Percentiles rank a stretch among this genome's conserved stretches.
Conservation (phyloP, 2,888 invertebrate genomes). For the Oligia fasciuncula region DNA sequence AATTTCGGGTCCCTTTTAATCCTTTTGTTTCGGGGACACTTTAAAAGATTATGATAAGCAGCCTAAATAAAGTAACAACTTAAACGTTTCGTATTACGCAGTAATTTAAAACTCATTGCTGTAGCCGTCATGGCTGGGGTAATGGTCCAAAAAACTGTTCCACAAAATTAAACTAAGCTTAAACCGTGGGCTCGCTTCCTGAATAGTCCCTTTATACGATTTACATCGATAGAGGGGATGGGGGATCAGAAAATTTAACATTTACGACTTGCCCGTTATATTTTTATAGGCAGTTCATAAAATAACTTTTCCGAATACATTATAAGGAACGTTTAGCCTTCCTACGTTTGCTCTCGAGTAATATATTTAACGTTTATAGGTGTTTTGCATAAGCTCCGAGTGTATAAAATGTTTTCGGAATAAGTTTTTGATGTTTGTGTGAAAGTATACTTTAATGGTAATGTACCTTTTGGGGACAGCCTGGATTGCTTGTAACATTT, state of each 20-base stretch:
- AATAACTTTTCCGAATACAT: conserved; percentile 87
- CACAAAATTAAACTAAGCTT: conserved; percentile 82
- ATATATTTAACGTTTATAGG: conserved; percentile 86
- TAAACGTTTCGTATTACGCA: conserved; percentile 74
- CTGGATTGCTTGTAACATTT: conserved; percentile 56
- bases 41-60: conserved; percentile 73
- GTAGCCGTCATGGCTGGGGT: conserved; percentile 70
- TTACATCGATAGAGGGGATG: conserved; percentile 79
- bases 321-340: conserved; percentile 78
- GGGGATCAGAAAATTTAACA: conserved; percentile 80
- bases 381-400: conserved; percentile 83
- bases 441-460: conserved; percentile 63
- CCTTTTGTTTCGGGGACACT: conserved; percentile 69
- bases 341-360: conserved; percentile 79
- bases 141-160: conserved; percentile 79
- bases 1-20: conserved; percentile 65
- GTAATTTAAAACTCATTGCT: conserved; percentile 74
- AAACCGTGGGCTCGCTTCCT: conserved; percentile 68
- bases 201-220: conserved; percentile 73
- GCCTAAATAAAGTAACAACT: conserved; percentile 68
- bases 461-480: conserved; percentile 43
- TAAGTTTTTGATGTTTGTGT: conserved; percentile 73
- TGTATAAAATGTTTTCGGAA: conserved; percentile 78
- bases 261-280: conserved; percentile 84
- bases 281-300: conserved; percentile 88